Conservation (phyloP, 2,888 invertebrate genomes). For the Eristalinus aeneus region DNA sequence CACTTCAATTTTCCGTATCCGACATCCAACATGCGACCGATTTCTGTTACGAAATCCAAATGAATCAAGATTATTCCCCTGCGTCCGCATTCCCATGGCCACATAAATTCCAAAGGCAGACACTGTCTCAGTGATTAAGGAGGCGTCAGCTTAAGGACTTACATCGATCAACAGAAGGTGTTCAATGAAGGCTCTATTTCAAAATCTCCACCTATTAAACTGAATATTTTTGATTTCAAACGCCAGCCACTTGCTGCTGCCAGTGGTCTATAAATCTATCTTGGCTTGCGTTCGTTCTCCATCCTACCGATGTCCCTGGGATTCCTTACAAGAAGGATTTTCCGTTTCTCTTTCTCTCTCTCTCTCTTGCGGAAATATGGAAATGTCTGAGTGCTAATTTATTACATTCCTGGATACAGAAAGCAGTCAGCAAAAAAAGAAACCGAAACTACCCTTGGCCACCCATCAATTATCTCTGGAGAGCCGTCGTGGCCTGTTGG, state of each 20-base stretch:
- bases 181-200: not conserved
- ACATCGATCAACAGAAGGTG: not conserved
- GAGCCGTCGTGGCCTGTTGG: conserved; percentile 19
- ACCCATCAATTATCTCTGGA: conserved; percentile 43
- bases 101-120: not conserved
- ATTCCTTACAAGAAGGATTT: not conserved
- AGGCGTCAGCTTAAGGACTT: not conserved
- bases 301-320: not conserved
- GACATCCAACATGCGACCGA: not conserved
- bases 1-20: no score
- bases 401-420: conserved; percentile 1
- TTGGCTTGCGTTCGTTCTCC: not conserved
- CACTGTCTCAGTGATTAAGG: not conserved
- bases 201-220: no score
- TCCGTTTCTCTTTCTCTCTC: not conserved
- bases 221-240: not conserved
- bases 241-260: not conserved
- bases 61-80: not conserved
- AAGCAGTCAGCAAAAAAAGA: not conserved
- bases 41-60: not conserved
- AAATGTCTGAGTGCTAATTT: conserved; percentile 39
- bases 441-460: conserved; percentile 10
- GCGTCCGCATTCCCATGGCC: not conserved
- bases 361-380: conserved; percentile 11
- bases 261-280: not conserved